phyloP scores from a whole-genome alignment of 2,113 vertebrate species.

The Solea senegalensis region DNA sequence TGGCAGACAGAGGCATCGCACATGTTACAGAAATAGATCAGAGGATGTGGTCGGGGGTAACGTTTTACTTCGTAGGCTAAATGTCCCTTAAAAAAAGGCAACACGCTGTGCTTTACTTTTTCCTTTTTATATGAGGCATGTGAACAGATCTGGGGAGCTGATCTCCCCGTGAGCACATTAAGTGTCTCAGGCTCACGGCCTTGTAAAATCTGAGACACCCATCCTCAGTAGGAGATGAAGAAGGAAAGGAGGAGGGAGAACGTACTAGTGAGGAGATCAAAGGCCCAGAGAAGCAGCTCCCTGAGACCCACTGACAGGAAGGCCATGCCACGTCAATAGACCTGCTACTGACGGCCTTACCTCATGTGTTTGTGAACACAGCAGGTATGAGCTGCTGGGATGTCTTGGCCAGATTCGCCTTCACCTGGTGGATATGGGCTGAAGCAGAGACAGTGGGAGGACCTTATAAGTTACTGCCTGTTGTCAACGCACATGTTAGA shows the following conservation, averaged over 20 bases:
- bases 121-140: not conserved
- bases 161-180: conserved; percentile 14
- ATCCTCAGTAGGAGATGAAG: conserved; percentile 38
- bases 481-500: not conserved
- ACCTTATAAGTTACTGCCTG: not conserved
- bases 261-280: conserved; percentile 62
- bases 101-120: not conserved
- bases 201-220: conserved; percentile 35
- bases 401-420: conserved; percentile 58
- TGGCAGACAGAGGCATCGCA: not conserved
- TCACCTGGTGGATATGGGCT: conserved; percentile 75
- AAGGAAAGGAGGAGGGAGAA: conserved; percentile 26
- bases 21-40: too few species aligned
- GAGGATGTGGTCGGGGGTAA: not conserved
- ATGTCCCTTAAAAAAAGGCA: not conserved
- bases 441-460: conserved; percentile 23
- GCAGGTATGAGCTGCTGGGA: conserved; percentile 73
- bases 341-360: conserved; percentile 50
- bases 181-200: conserved; percentile 15
- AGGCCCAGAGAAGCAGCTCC: conserved; percentile 33
- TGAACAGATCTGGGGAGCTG: not conserved
- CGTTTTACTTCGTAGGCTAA: not conserved
- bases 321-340: conserved; percentile 58
- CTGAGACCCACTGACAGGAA: conserved; percentile 47
- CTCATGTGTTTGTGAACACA: conserved; percentile 79